phyloP scores from a whole-genome alignment of 2,888 invertebrate species.

The Morpho achilles region DNA sequence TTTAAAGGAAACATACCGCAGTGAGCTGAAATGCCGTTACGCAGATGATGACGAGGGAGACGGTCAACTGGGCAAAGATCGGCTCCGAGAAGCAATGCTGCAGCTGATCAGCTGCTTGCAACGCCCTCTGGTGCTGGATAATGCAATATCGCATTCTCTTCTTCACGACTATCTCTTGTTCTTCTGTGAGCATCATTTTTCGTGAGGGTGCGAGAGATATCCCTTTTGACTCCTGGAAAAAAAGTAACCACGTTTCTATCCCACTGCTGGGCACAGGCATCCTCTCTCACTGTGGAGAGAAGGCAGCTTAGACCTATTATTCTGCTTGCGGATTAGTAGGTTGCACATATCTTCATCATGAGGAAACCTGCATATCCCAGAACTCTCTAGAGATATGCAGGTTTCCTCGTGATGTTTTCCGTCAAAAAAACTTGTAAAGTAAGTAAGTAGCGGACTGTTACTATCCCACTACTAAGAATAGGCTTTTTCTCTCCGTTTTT shows the following conservation, averaged over 20 bases:
- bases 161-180: conserved; percentile 39
- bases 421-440: too few species aligned
- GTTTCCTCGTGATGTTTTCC: too few species aligned
- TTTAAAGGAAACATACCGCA: conserved; percentile 42
- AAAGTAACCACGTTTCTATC: neutral
- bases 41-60: conserved; percentile 74
- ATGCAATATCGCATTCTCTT: conserved; percentile 46
- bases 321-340: too few species aligned
- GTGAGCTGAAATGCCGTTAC: conserved; percentile 74
- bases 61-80: conserved; percentile 70
- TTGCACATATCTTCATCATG: too few species aligned
- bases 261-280: too few species aligned
- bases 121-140: conserved; percentile 48
- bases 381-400: too few species aligned
- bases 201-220: neutral
- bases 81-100: conserved; percentile 65
- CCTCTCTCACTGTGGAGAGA: too few species aligned
- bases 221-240: neutral
- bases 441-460: too few species aligned
- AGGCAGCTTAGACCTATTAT: too few species aligned
- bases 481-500: too few species aligned
- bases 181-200: conserved; percentile 30
- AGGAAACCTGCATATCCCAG: too few species aligned
- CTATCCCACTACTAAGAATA: too few species aligned
- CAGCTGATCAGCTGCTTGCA: conserved; percentile 45